These are phyloP conservation scores for Condylostylus longicornis DNA, from an alignment of 1,140 invertebrate genomes.

Conservation along the genomic window DNA sequence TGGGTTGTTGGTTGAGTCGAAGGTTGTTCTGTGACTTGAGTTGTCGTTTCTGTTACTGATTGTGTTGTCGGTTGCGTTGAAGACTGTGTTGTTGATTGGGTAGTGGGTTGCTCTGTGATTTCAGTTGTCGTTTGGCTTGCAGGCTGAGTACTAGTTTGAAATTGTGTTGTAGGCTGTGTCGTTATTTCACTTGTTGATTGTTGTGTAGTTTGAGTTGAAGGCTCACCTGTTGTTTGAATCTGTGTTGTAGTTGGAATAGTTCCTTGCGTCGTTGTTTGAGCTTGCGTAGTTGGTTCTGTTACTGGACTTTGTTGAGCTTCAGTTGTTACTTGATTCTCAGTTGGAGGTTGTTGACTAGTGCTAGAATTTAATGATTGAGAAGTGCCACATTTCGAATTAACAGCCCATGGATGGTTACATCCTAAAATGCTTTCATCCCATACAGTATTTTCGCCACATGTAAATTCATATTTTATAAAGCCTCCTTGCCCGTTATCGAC, in stretches of 20 bases:
- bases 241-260: slow-evolving; percentile 11
- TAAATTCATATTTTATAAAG: slow-evolving; percentile 44
- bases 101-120: slow-evolving; percentile 11
- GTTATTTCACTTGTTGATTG: slow-evolving; percentile 1
- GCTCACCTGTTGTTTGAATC: background rate
- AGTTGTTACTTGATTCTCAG: slow-evolving; percentile 13
- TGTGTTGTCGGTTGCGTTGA: slow-evolving; percentile 8
- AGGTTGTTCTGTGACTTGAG: slow-evolving; percentile 12
- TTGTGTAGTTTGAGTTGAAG: background rate
- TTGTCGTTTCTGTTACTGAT: slow-evolving; percentile 14
- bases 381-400: slow-evolving; percentile 18
- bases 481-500: slow-evolving; percentile 41
- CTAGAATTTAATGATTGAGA: too few relatives aligned
- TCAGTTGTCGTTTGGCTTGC: slow-evolving; percentile 16
- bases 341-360: slow-evolving; percentile 12
- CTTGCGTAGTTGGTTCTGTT: slow-evolving; percentile 15
- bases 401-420: slow-evolving; percentile 43
- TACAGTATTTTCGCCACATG: slow-evolving; percentile 46
- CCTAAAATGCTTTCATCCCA: slow-evolving; percentile 43
- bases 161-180: background rate
- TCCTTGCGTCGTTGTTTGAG: slow-evolving; percentile 11
- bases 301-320: slow-evolving; percentile 10
- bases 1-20: slow-evolving; percentile 14
- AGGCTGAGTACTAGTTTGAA: slow-evolving; percentile 8
- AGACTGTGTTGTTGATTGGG: slow-evolving; percentile 11